phyloP scores from a whole-genome alignment of 2,888 invertebrate genomes.

The Dexiosoma caninum region DNA sequence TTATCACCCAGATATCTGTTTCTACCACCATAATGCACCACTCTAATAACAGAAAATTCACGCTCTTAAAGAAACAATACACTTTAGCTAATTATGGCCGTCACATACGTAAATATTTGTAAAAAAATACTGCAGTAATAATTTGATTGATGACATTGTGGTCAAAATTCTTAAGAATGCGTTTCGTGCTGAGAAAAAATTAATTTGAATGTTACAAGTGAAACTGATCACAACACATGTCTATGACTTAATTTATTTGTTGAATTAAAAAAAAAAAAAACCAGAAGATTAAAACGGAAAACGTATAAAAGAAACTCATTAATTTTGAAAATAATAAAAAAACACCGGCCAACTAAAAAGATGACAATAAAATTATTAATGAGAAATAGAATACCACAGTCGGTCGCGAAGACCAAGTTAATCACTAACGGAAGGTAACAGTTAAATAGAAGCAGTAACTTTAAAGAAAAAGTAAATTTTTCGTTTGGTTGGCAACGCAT shows the following conservation, averaged over 20 bases:
- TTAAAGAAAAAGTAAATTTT: too few species aligned
- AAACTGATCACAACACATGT: conserved; percentile 33
- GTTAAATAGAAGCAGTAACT: too few species aligned
- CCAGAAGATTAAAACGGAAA: conserved; percentile 26
- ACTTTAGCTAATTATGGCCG: too few species aligned
- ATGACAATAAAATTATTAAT: background rate
- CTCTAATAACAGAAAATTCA: too few species aligned
- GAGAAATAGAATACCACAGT: background rate
- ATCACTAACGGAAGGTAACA: too few species aligned
- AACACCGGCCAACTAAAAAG: conserved; percentile 22
- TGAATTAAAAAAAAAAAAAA: conserved; percentile 23
- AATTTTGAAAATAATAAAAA: conserved; percentile 26
- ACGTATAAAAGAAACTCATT: conserved; percentile 45
- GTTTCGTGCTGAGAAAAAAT: background rate
- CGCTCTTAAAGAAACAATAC: too few species aligned
- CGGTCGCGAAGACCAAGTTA: background rate
- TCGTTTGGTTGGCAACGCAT: too few species aligned
- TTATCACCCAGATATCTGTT: too few species aligned
- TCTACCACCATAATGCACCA: too few species aligned
- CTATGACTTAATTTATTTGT: conserved; percentile 58
- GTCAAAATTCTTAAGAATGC: conserved; percentile 10
- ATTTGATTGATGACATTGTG: conserved; percentile 53
- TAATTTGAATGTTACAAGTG: conserved; percentile 29
- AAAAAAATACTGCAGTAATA: background rate
- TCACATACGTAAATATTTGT: background rate